A percentile compares a stretch with the other conserved stretches of the same genome.
phyloP scores from a whole-genome alignment of 2,888 invertebrate species.

The Clivina fossor region DNA sequence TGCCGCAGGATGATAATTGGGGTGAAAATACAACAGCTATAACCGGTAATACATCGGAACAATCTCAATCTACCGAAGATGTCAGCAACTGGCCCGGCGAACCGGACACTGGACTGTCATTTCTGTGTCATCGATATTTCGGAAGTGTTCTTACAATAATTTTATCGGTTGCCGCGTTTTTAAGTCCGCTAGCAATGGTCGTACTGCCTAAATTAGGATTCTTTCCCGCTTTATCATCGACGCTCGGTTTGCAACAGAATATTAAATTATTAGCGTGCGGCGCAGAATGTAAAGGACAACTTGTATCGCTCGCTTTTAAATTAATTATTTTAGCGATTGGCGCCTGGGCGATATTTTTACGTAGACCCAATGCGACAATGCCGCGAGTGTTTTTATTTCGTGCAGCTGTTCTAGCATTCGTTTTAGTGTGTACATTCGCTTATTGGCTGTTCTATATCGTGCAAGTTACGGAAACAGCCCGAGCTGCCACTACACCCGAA shows the following conservation, averaged over 20 bases:
- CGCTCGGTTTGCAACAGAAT: conserved; percentile 69
- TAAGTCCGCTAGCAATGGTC: conserved; percentile 94
- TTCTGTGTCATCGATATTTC: conserved; percentile 79
- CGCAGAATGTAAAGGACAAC: conserved; percentile 90
- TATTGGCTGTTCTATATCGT: conserved; percentile 99
- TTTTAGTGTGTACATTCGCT: conserved; percentile 90
- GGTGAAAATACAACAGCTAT: conserved; percentile 98
- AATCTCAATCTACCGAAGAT: conserved; percentile 91
- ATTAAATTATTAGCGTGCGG: conserved; percentile 78
- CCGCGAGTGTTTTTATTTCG: conserved; percentile 91
- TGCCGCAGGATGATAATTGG: conserved; percentile 98
- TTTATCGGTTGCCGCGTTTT: conserved; percentile 79
- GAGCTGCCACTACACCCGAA: conserved; percentile 77
- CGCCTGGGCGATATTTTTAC: conserved; percentile 89
- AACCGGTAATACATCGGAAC: conserved; percentile 95
- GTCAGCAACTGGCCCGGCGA: conserved; percentile 79
- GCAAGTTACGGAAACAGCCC: conserved; percentile 79
- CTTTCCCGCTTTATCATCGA: conserved; percentile 72
- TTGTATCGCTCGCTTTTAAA: conserved; percentile 90
- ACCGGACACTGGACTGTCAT: conserved; percentile 70
- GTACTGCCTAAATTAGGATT: conserved; percentile 88
- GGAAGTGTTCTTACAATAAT: conserved; percentile 79
- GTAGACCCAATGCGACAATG: conserved; percentile 81
- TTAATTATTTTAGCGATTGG: conserved; percentile 85
- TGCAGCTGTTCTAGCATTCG: conserved; percentile 83